These are phyloP conservation scores for Pholis gunnellus DNA, from an alignment of 2,113 vertebrate species.

Conservation along the genomic window DNA sequence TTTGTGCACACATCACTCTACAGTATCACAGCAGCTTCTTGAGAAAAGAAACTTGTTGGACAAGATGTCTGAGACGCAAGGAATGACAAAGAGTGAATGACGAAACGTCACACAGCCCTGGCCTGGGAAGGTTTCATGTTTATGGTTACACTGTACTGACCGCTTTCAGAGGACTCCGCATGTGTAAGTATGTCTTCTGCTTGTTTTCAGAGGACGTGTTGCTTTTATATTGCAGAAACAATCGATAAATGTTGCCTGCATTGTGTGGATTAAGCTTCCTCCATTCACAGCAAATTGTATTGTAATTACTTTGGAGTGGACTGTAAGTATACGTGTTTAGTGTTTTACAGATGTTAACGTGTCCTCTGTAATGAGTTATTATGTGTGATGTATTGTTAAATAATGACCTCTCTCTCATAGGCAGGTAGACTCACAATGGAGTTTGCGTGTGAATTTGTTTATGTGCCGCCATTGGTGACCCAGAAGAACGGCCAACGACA, in stretches of 20 bases:
- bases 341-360: background rate
- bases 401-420: background rate
- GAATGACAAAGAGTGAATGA: background rate
- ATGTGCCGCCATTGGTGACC: slow-evolving; percentile 62
- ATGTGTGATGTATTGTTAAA: background rate
- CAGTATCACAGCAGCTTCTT: background rate
- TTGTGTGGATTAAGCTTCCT: background rate
- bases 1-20: background rate
- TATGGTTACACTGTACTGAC: background rate
- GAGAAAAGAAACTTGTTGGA: slow-evolving; percentile 59
- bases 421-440: slow-evolving; percentile 70
- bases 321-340: background rate
- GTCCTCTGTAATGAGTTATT: background rate
- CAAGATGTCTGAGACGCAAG: slow-evolving; percentile 27
- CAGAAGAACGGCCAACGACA: slow-evolving; percentile 41
- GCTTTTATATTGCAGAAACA: background rate
- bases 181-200: slow-evolving; percentile 40
- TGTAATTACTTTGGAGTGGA: slow-evolving; percentile 3
- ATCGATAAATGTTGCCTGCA: background rate
- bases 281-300: no score
- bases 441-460: slow-evolving; percentile 81
- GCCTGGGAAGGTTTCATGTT: background rate
- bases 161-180: background rate
- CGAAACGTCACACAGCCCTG: background rate
- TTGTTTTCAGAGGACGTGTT: background rate